Percentiles rank a stretch among this genome's conserved stretches.
These are phyloP conservation scores for Centruroides sculpturatus DNA, from an alignment of 1,140 invertebrate species.

Conservation along the genomic window DNA sequence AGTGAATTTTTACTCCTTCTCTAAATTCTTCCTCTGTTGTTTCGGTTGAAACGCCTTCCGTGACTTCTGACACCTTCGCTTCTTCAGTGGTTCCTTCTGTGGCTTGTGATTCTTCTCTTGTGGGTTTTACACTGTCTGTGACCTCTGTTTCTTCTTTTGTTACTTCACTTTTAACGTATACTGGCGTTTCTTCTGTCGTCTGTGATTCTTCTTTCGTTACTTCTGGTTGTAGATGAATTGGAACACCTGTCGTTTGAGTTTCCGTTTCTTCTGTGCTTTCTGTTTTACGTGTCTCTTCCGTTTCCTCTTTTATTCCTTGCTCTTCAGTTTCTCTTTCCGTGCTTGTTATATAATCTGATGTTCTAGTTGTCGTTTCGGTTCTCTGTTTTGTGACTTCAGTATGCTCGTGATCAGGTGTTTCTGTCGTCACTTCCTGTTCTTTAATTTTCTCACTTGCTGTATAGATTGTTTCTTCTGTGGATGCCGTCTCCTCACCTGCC, in stretches of 20 bases:
- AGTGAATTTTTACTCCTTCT: background rate
- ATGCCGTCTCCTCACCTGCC: background rate
- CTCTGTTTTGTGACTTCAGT: background rate
- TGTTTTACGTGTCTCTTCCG: conserved; percentile 15
- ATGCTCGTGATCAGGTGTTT: background rate
- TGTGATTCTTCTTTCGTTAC: background rate
- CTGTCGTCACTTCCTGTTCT: background rate
- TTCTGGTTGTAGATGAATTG: background rate
- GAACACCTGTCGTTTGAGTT: background rate
- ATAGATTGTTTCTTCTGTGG: background rate
- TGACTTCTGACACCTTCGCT: background rate
- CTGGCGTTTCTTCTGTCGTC: background rate
- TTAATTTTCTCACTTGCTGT: background rate
- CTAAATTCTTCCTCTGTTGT: background rate
- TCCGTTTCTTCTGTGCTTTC: background rate
- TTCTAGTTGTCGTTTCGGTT: background rate
- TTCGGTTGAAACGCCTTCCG: background rate
- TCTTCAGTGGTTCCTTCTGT: background rate
- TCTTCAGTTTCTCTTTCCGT: conserved; percentile 4
- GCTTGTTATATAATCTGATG: background rate
- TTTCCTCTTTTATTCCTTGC: conserved; percentile 9
- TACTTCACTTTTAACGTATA: conserved; percentile 1
- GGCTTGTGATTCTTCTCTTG: conserved; percentile 9
- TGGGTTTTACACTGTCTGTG: conserved; percentile 12
- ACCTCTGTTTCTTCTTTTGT: conserved; percentile 13